These are phyloP conservation scores for Omphaloscelis lunosa DNA, from an alignment of 2,888 invertebrate genomes.

Conservation along the genomic window DNA sequence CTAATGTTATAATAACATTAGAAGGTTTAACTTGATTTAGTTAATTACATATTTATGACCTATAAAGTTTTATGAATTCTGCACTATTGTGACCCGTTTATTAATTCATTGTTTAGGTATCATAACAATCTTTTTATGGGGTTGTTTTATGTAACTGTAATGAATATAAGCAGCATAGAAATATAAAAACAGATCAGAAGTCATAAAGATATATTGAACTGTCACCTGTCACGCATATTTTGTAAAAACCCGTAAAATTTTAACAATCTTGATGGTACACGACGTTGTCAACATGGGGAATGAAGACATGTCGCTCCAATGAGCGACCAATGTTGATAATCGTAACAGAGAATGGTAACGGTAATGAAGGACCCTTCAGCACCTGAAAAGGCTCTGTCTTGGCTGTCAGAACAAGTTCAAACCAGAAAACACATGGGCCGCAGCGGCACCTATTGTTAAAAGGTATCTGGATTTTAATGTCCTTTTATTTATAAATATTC, in stretches of 20 bases:
- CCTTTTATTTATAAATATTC: too few species aligned
- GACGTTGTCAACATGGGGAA: background rate
- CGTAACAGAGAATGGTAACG: background rate
- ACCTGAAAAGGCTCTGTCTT: background rate
- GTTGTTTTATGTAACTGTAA: background rate
- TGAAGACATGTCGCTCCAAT: background rate
- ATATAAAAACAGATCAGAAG: too few species aligned
- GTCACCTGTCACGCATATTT: background rate
- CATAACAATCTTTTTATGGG: background rate
- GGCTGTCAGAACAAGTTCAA: background rate
- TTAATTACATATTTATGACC: background rate
- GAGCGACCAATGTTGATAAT: too few species aligned
- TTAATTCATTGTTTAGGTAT: slow-evolving; percentile 1
- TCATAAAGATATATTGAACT: background rate
- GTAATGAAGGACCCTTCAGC: too few species aligned
- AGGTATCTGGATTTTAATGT: too few species aligned
- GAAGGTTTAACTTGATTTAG: background rate
- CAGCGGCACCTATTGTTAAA: too few species aligned
- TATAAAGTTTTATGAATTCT: slow-evolving; percentile 1
- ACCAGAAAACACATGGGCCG: too few species aligned
- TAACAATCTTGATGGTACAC: background rate
- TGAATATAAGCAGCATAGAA: background rate
- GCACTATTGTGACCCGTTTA: background rate
- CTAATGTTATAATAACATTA: slow-evolving; percentile 11
- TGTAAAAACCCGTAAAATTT: background rate